phyloP scores from a whole-genome alignment of 1,140 invertebrate genomes.

The Bradynema listronoti region DNA sequence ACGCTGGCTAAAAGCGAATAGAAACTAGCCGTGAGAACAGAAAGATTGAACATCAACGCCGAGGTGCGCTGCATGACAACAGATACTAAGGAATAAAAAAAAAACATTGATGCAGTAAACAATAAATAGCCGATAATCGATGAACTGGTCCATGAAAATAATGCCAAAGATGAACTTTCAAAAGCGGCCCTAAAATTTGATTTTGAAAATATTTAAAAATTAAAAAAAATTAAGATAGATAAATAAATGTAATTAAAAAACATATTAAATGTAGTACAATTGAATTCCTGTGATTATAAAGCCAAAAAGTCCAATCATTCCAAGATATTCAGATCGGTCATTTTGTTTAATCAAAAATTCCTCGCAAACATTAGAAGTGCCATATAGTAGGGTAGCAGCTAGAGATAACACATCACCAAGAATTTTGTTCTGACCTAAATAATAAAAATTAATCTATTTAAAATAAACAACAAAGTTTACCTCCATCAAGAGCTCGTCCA shows the following conservation, averaged over 20 bases:
- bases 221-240: constrained; percentile 3
- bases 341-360: constrained; percentile 75
- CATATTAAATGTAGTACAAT: no score
- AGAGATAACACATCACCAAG: constrained; percentile 77
- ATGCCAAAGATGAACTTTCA: constrained; percentile 61
- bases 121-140: constrained; percentile 63
- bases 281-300: constrained; percentile 72
- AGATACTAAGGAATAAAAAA: constrained; percentile 72
- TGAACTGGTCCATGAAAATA: constrained; percentile 63
- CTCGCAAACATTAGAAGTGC: constrained; percentile 73
- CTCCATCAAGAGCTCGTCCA: constrained; percentile 58
- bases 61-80: constrained; percentile 72
- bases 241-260: constrained; percentile 1
- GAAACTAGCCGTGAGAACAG: constrained; percentile 75
- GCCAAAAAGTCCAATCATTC: constrained; percentile 75
- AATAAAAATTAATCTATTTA: neutral
- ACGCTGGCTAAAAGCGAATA: constrained; percentile 75
- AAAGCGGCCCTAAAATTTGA: constrained; percentile 60
- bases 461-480: constrained; percentile 27
- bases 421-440: constrained; percentile 68
- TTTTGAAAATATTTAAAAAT: constrained; percentile 35
- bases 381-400: constrained; percentile 73
- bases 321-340: constrained; percentile 75
- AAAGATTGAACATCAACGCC: constrained; percentile 73
- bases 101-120: constrained; percentile 67